Conservation (phyloP, 2,888 invertebrate species). For the Mycogona germanica region DNA sequence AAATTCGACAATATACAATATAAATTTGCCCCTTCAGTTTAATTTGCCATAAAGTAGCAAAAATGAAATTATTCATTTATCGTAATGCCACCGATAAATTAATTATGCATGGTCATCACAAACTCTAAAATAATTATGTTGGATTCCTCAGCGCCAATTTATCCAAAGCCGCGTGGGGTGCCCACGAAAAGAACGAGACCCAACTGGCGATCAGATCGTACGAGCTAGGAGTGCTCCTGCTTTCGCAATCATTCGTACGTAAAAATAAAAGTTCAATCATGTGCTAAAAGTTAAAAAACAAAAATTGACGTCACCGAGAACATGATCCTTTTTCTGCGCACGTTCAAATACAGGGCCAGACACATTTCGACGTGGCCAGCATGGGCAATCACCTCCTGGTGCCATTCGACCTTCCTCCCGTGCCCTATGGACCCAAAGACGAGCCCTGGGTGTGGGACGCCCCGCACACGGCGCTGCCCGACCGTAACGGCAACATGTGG, state of each 20-base stretch:
- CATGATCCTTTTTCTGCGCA: background rate
- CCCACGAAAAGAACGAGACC: constrained; percentile 45
- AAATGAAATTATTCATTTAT: too few species aligned
- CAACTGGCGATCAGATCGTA: constrained; percentile 61
- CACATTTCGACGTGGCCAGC: background rate
- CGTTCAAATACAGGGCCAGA: background rate
- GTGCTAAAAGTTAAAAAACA: too few species aligned
- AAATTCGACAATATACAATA: too few species aligned
- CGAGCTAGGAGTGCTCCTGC: constrained; percentile 79
- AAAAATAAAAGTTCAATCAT: too few species aligned
- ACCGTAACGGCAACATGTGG: constrained; percentile 17
- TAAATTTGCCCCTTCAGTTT: too few species aligned
- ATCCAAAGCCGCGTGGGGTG: constrained; percentile 96
- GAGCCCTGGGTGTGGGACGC: constrained; percentile 31
- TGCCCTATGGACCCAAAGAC: constrained; percentile 54
- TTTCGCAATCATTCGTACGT: constrained; percentile 71
- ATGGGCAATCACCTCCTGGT: constrained; percentile 44
- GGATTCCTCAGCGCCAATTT: constrained; percentile 62
- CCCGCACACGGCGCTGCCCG: constrained; percentile 13
- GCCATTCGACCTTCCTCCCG: constrained; percentile 71
- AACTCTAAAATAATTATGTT: background rate
- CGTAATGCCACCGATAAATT: too few species aligned
- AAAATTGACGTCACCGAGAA: background rate
- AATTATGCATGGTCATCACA: too few species aligned
- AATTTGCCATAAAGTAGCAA: too few species aligned